Percentiles rank a stretch among this genome's conserved stretches.
phyloP scores from a whole-genome alignment of 2,113 vertebrate genomes.

The Hassar affinis region DNA sequence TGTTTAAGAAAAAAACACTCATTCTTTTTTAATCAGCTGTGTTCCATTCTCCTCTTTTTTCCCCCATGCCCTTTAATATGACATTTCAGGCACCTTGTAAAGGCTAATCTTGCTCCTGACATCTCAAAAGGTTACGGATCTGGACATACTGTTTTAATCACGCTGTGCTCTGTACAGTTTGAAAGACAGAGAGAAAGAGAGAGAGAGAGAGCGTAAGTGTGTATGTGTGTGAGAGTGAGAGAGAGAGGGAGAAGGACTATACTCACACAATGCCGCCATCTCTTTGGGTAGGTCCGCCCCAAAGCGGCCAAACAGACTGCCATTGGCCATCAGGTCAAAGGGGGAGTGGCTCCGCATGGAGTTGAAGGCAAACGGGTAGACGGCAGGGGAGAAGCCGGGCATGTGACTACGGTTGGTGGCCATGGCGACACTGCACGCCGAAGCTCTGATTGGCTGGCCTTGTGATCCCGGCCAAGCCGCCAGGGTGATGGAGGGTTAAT shows the following conservation, averaged over 20 bases:
- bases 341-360: constrained; percentile 84
- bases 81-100: constrained; percentile 4
- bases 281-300: constrained; percentile 89
- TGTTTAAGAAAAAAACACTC: constrained; percentile 20
- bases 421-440: constrained; percentile 66
- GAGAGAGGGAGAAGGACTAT: constrained; percentile 14
- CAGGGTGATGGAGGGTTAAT: constrained; percentile 35
- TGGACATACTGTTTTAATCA: background rate
- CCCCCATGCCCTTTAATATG: background rate
- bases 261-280: constrained; percentile 93
- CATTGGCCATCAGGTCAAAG: constrained; percentile 86
- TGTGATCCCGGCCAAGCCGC: constrained; percentile 59
- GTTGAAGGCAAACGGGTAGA: constrained; percentile 88
- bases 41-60: background rate
- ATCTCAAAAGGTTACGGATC: background rate
- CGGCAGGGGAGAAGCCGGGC: constrained; percentile 83
- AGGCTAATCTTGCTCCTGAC: background rate
- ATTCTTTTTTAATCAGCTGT: background rate
- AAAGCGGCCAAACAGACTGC: constrained; percentile 82
- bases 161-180: background rate
- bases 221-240: too few species aligned
- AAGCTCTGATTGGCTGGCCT: constrained; percentile 51
- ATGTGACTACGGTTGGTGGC: constrained; percentile 88
- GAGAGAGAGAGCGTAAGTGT: constrained; percentile 2
- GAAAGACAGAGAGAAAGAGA: background rate